Evolutionary conservation across 2,888 invertebrate species (phyloP).

Genomic region (Aphodius granarius): DNA sequence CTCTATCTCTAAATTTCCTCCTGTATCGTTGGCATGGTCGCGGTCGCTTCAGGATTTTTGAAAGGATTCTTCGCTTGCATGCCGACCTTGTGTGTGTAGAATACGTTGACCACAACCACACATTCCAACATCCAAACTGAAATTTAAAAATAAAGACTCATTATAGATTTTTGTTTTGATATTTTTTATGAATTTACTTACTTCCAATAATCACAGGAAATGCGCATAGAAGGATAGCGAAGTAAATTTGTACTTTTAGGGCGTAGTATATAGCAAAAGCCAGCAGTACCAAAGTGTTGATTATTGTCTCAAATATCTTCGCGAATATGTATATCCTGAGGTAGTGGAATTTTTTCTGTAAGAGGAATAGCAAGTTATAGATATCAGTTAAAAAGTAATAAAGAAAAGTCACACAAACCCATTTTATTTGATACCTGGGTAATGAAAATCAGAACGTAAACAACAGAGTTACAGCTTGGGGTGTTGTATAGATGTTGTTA

Average conservation of each 20-base stretch:
- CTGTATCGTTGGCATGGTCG: not conserved
- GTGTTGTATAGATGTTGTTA: too few relatives aligned
- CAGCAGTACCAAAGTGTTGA: constrained; percentile 21
- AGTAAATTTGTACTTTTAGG: constrained; percentile 11
- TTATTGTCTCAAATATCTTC: constrained; percentile 21
- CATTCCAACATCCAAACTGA: constrained; percentile 21
- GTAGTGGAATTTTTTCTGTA: constrained; percentile 22
- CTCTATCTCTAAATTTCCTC: constrained; percentile 1
- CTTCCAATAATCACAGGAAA: constrained; percentile 23
- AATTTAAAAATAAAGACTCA: constrained; percentile 29
- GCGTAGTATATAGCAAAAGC: constrained; percentile 20
- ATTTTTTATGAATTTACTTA: constrained; percentile 24
- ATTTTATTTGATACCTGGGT: too few relatives aligned
- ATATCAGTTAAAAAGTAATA: too few relatives aligned
- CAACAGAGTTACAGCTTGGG: too few relatives aligned
- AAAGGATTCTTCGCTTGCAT: not conserved
- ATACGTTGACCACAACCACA: constrained; percentile 8
- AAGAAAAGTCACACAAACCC: too few relatives aligned
- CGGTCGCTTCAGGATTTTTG: not conserved
- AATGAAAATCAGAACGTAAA: too few relatives aligned
- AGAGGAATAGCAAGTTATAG: constrained; percentile 6
- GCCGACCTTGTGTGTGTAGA: constrained; percentile 1
- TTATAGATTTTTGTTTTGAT: constrained; percentile 27
- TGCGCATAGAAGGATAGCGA: constrained; percentile 20
- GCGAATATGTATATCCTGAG: constrained; percentile 21